Base-by-base conservation (phyloP, 2,888 invertebrate species). In the Lithodes maja region DNA sequence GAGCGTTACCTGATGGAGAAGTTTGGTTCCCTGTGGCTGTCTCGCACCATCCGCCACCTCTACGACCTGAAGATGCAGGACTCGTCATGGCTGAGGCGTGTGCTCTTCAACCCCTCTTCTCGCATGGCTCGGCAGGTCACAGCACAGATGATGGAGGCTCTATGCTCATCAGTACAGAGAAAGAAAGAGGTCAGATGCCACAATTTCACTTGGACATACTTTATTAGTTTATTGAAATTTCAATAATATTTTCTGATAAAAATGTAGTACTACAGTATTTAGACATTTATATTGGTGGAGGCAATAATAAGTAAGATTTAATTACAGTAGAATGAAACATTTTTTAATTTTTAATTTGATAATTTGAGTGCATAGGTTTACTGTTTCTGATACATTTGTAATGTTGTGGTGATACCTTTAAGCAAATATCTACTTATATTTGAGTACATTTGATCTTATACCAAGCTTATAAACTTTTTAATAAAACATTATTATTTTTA, bases 81-180 rank as follows among this genome's bases (percentile, higher is more conserved):
- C 92, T 95, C 96, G 74, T 96, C 96, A 0, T 99, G 99, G 99
- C 94, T 99, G 90, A 96, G 97, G 92, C 96, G 97, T n/a, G 97
- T 98, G 5, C 95, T 99, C 93, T 99, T 99, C 94, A 98, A 98
- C 94, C 96, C 97, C 0, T 97, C 97, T 93, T 98, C 98, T 0
- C 95, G 97, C 83, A 95, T 97, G 91, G 97, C 98, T 0, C 95
- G 99, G 52, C 97, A 97, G 94, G 96, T 98, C 68, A 97, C 98
- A 9, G 98, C 98, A 93, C 97, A 96, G 93, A 96, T 98, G 94
- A 95, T 98, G 49, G 97, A 97, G 93, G 96, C 97, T 1, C 90
- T 92, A 95, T 98, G 77, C 97, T 97, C 92, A 95, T 93, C 91
- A 90, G 92, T 74, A 93, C 93, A 93, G 12, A 94, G 96, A 0